Evolutionary conservation across 2,797 vertebrate genomes (phyloP), one percentile per base, ranked within the genome.

Genomic region (Sebastes reedi): DNA sequence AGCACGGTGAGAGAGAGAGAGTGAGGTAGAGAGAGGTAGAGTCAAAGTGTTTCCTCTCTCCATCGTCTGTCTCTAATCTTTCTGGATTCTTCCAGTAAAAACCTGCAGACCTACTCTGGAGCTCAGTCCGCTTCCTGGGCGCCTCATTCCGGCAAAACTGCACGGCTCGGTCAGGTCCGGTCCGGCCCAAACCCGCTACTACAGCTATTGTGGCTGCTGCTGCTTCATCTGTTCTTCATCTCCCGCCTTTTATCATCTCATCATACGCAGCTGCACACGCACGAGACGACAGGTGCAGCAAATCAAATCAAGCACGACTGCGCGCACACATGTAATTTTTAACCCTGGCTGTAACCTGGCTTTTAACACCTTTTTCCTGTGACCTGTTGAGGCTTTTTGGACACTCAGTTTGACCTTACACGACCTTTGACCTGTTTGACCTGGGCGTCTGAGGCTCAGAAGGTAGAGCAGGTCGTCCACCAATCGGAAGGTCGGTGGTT

Each of bases 11-110:
- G 62, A 42, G 56, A 42, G 20, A n/a, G 60, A 22, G 36, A 22
- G 60, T 4, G 8, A 46, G 73, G 46, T 50, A 56, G 62, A 42
- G 56, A 29, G 46, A 20, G 46, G 46, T 18, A 52, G 3, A 52
- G n/a, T 74, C 24, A 30, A 8, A 18, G n/a, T 42, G 27, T 46
- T 12, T 67, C 10, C 36, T 72, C 46, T 34, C 32, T 27, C 18
- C 22, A 20, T 71, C 60, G 29, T 75, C n/a, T 56, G 61, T 62
- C 46, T 68, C 20, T 46, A 3, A 54, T 59, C 32, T 46, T 36
- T 81, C 54, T 75, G 29, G 36, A 82, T 68, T 46, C 29, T 58
- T 73, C 58, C 68, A 68, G 36, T 39, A 4, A 46, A 55, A 80
- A 29, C 5, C 55, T 62, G 72, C 46, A 4, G 54, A 52, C 25